These are phyloP conservation scores for Rhodeus uyekii DNA, from an alignment of 2,797 vertebrate genomes.

Conservation along the genomic window DNA sequence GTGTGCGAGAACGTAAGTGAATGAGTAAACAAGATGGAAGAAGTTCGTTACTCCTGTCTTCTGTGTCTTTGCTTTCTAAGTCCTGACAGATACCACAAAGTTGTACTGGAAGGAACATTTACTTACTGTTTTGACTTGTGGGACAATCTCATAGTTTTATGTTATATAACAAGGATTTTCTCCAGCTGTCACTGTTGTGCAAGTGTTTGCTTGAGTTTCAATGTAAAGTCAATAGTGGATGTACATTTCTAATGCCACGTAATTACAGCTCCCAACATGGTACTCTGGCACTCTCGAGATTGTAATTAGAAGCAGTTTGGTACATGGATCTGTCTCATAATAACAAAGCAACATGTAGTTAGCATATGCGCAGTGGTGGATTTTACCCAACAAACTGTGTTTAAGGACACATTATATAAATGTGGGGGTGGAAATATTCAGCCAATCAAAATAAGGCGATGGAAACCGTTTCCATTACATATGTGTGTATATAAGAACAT, in stretches of 20 bases:
- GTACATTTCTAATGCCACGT: slow-evolving; percentile 6
- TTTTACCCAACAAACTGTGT: neutral
- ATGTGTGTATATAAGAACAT: neutral
- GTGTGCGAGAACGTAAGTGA: neutral
- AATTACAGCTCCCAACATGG: slow-evolving; percentile 11
- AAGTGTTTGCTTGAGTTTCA: slow-evolving; percentile 1
- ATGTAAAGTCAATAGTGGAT: neutral
- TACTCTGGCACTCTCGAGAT: neutral
- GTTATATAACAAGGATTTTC: neutral
- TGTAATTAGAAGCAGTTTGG: slow-evolving; percentile 33
- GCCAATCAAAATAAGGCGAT: neutral
- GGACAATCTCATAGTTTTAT: neutral
- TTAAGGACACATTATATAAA: slow-evolving; percentile 3
- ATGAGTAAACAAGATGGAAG: neutral
- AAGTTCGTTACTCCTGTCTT: neutral
- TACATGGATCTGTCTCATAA: slow-evolving; percentile 23
- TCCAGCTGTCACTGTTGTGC: neutral
- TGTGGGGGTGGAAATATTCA: neutral
- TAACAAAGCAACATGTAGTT: slow-evolving; percentile 16
- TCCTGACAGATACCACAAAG: neutral
- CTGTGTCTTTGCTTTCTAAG: neutral
- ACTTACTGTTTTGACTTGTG: neutral
- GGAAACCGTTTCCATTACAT: neutral
- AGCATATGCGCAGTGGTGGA: neutral
- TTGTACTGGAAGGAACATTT: neutral